Base-by-base conservation (phyloP, 2,888 invertebrate species). In the Reticulitermes lucifugus region DNA sequence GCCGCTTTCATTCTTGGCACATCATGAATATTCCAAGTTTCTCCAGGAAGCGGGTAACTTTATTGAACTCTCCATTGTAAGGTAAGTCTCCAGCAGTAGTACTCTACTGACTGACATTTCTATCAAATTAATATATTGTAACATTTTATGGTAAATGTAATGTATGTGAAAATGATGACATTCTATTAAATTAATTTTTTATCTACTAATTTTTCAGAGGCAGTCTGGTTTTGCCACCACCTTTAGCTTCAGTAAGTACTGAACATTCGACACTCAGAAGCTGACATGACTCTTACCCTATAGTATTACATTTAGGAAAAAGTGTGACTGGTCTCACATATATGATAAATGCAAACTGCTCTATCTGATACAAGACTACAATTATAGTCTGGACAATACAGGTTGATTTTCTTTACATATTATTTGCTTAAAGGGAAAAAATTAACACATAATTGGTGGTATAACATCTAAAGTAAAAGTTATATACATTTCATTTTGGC, bases 11-110 rank as follows among this genome's bases (percentile, higher is more conserved):
- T 92, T 93, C 73, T 91, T 98, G 90, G 93, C 95, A 18, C 98
- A 97, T 89, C 95, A 95, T 71, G 94, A 95, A 88, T 96, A 96
- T 4, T 95, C 96, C 89, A 94, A 95, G 87, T 92, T 94, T 84
- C 94, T 98, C 86, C 91, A 94, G 81, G 91, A 93, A 84, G 94
- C 96, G 46, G 96, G 95, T 83, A 95, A 96, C 90, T 93, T 93
- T 85, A 94, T 98, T 87, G 93, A 93, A 85, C 91, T 98, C 73
- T 93, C 94, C 71, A 92, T 97, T 80, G 92, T 93, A 89, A 95
- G 96, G 96, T 96, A 91, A 65, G 65, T 6, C 55, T 18, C 18
- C 18, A 55, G 55, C 55, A 55, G 14, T 18, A 18, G 4, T 18
- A 18, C 55, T 3, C 55, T 55, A 55, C 18, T 55, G 18, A 65